Evolutionary conservation across 2,888 invertebrate genomes (phyloP).

Genomic region (Artemia sp.): DNA sequence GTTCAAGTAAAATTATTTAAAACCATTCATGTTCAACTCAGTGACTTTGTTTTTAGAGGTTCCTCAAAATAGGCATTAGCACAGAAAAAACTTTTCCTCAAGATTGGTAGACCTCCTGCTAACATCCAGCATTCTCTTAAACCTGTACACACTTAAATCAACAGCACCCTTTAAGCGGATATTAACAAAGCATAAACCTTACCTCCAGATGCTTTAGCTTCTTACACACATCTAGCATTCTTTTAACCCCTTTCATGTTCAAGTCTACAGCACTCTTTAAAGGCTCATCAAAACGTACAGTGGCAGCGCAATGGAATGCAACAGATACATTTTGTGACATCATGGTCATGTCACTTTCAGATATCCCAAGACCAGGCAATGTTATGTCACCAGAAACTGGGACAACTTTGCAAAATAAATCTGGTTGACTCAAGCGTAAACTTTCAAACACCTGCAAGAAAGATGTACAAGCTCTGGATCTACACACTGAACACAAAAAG

Average conservation of each 20-base stretch:
- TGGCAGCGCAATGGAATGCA: constrained; percentile 42
- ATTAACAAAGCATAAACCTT: constrained; percentile 20
- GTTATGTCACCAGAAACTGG: constrained; percentile 31
- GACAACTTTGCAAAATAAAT: constrained; percentile 30
- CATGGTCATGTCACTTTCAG: constrained; percentile 29
- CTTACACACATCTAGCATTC: constrained; percentile 37
- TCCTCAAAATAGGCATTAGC: too few relatives aligned
- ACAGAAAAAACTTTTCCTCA: too few relatives aligned
- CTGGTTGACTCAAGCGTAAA: constrained; percentile 27
- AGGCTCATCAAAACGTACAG: constrained; percentile 39
- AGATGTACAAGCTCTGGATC: too few relatives aligned
- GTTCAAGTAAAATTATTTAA: too few relatives aligned
- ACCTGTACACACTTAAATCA: too few relatives aligned
- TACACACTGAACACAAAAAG: too few relatives aligned
- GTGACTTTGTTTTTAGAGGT: too few relatives aligned
- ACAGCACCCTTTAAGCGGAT: too few relatives aligned
- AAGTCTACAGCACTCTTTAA: constrained; percentile 37
- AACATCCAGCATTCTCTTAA: too few relatives aligned
- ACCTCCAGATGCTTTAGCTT: constrained; percentile 35
- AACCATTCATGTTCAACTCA: too few relatives aligned
- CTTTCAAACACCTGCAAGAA: constrained; percentile 28
- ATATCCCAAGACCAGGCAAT: constrained; percentile 27
- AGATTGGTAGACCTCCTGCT: too few relatives aligned
- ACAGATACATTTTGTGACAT: constrained; percentile 34
- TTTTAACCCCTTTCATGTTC: constrained; percentile 38